Base-by-base conservation (phyloP, 2,113 vertebrate species). In the Osmerus eperlanus region DNA sequence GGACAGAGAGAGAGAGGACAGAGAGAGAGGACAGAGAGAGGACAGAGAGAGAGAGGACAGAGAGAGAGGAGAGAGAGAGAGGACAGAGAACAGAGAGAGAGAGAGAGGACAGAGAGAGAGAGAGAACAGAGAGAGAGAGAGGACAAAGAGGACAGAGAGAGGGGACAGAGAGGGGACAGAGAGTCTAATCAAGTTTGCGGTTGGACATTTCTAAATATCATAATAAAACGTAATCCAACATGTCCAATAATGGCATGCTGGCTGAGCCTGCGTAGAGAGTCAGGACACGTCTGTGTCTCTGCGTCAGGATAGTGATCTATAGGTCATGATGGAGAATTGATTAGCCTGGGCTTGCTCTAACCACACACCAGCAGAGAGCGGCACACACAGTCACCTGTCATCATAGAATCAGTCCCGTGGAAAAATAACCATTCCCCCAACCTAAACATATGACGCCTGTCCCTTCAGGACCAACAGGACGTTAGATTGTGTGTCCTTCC, bases 241-340 rank as follows among this genome's bases (percentile, higher is more conserved):
- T 13, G 15, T 51, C 25, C 69, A 60, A 65, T 78, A 71, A 82
- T 28, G 18, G 56, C 51, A 56, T n/a, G 65, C 11, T 68, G 62
- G 12, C 6, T 14, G 51, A 11, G 19, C 51, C 54, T 67, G 23
- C 18, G 71, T 74, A 72, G 51, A 53, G 54, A 79, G 76, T 80
- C 84, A 72, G 61, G 28, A 72, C 80, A 83, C 76, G 67, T 83
- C 9, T 47, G 9, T 5, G 1, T 47, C 69, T 56, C 21, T 62
- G 32, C 47, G 32, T 3, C 16, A n/a, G 68, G 72, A 77, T 72
- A 67, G 65, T 76, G 77, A 85, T 85, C 81, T 76, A 78, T 74
- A 36, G 77, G 67, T 66, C 59, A 76, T 74, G 70, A 79, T 78
- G 73, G 68, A 32, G 59, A 81, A 84, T 83, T 74, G 67, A 83